Evolutionary conservation across 2,888 invertebrate genomes (phyloP), one percentile per base, ranked within the genome.

Genomic region (Pseudococcus longispinus): DNA sequence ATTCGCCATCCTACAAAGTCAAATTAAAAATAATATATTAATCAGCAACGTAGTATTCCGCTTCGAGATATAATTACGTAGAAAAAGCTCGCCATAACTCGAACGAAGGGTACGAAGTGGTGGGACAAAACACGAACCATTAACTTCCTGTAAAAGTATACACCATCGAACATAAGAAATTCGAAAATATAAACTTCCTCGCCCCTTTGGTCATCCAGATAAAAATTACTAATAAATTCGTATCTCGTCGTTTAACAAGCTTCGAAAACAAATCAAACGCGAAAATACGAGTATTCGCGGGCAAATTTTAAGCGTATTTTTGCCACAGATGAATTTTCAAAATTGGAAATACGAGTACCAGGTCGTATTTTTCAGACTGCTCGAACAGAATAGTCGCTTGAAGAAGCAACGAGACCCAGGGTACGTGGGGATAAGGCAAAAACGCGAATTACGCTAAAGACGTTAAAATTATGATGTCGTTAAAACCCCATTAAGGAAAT

Each of bases 31-130:
- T 85, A 65, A 60, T 85, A 70, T 85, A 84, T 84, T 84, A 70
- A 85, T 65, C 85, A 85, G 85, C 85, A 37, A 15, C 60, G 29
- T 70, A 29, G 77, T 84, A 85, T 85, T 85, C 37, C 70, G 85
- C 85, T 85, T 74, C 37, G 85, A 85, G 44, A 65, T 37, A 70
- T 85, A 65, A 65, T 85, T 85, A 85, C 37, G 37, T 26, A 51
- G n/a, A 60, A 70, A 65, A 65, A 85, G 70, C 85, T 32, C 32
- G 29, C 65, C 65, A 65, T 26, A 23, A 26, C 26, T 9, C 65
- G 3, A 65, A 60, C 20, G 65, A 46, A 0, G 15, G 44, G 44
- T 46, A 46, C 15, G 44, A 26, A 6, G 32, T 3, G 29, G 18
- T 1, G 77, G 3, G 23, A 20, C 77, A 20, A 80, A 80, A 80